A percentile compares a stretch with the other conserved stretches of the same genome.
Evolutionary conservation across 2,888 invertebrate species (phyloP).

Genomic region (Sipunculus nudus): DNA sequence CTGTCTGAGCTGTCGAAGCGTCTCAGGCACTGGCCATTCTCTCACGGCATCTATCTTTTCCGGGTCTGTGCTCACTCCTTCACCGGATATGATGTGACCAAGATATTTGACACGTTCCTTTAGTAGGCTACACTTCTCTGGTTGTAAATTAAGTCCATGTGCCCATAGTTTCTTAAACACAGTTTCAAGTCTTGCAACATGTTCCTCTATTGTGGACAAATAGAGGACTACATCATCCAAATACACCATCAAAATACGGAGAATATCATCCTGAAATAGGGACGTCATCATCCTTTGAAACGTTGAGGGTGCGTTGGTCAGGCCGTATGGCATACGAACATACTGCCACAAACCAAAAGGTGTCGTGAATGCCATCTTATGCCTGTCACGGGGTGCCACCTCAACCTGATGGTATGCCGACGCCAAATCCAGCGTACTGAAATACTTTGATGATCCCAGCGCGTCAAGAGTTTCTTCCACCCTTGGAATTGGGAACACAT

Average conservation of each 20-base stretch:
- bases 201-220: constrained; percentile 2
- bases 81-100: not conserved
- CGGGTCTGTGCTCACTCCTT: not conserved
- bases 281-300: too few relatives aligned
- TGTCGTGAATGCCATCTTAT: constrained; percentile 15
- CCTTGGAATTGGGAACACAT: constrained; percentile 28
- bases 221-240: constrained; percentile 12
- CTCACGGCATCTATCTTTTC: not conserved
- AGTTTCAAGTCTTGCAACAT: not conserved
- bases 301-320: too few relatives aligned
- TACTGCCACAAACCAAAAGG: constrained; percentile 12
- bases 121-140: not conserved
- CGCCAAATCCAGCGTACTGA: constrained; percentile 19
- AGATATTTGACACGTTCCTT: not conserved
- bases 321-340: constrained; percentile 13
- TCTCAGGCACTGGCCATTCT: not conserved
- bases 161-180: not conserved
- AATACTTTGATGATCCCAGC: constrained; percentile 14
- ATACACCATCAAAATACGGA: not conserved
- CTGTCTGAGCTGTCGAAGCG: not conserved
- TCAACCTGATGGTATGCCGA: constrained; percentile 11
- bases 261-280: constrained; percentile 4
- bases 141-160: too few relatives aligned
- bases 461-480: constrained; percentile 29
- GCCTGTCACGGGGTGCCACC: constrained; percentile 4